Base-by-base conservation (phyloP, 2,113 vertebrate genomes). In the Cebus imitator region DNA sequence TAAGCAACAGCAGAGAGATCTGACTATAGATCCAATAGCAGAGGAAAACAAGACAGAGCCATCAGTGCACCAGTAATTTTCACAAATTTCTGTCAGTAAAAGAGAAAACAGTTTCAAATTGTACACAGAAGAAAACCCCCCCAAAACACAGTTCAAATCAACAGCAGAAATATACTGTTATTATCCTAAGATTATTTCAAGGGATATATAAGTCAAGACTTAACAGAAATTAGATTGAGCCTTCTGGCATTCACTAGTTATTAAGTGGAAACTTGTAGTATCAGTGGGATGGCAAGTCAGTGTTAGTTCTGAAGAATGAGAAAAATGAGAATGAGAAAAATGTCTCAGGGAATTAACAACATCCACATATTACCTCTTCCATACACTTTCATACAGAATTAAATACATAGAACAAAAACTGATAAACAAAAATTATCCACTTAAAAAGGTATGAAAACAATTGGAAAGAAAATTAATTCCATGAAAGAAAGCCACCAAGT, bases 101-200 rank as follows among this genome's bases (percentile, higher is more conserved):
- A 55, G 84, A 72, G 32, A 37, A 87, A 43, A 61, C 32, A 86
- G 20, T 87, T 93, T 86, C 48, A 45, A 32, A 96, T 96, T 91
- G 23, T 70, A 73, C 30, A 79, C 32, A 82, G 58, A 86, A 85
- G 50, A 76, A 89, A 81, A 82, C 35, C 6, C 18, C 79, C 75
- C 20, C 7, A 93, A 94, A 94, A 27, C 40, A 86, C 25, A 93
- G 90, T 79, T 91, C 23, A 90, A 97, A 92, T 96, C 91, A 95
- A 90, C 78, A 90, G 37, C 8, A 90, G 81, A 95, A 94, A 87
- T 87, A 89, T 45, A 72, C 52, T 81, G 68, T 66, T 86, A 50
- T 37, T 83, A 9, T 48, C 20, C 6, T 27, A 57, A n/a, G 17
- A 90, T 37, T 92, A 94, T 90, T 94, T 92, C 75, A 40, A 95